Base-by-base conservation (phyloP, 2,888 invertebrate genomes). In the Cybosia mesomella region DNA sequence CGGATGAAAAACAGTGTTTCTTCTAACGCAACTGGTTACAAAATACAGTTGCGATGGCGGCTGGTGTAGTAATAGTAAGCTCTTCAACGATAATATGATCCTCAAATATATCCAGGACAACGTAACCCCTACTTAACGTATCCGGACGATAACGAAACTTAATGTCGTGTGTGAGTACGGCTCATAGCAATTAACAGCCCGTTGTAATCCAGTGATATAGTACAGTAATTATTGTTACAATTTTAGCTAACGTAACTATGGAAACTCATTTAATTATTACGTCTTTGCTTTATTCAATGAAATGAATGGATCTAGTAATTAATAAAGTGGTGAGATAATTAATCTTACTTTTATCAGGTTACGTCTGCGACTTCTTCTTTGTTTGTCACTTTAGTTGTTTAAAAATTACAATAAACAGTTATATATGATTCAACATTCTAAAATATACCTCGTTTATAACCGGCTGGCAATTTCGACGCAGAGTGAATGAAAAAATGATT, bases 401-500 rank as follows among this genome's bases (percentile, higher is more conserved):
- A 15, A 21, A 21, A 36, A 21, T 13, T 15, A 22, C 0, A 36
- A 9, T 21, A 21, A 21, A 36, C 34, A 21, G 34, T 34, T 13
- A 34, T 34, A 34, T 2, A 58, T 36, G 21, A 59, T 36, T 22
- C 15, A 59, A 59, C 59, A 9, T 59, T 59, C 36, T 67, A 60
- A 69, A 74, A 72, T 73, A 78, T 74, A 77, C 5, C 43, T 18
- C 43, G 15, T 43, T 43, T 43, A 43, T 18, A 76, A 79, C 77
- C 68, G 80, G 75, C 73, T 68, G 72, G 76, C 62, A 74, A 71
- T 76, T 74, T 74, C 69, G 64, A 67, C 60, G 70, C 39, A 74
- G 61, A 75, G 68, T 76, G 71, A 83, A 80, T 81, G 82, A 71
- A 76, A 73, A 73, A 83, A 74, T 76, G 80, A 84, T 81, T 85